Percentiles rank a stretch among this genome's conserved stretches.
phyloP scores from a whole-genome alignment of 2,888 invertebrate species.

The Cheilosia impressa region DNA sequence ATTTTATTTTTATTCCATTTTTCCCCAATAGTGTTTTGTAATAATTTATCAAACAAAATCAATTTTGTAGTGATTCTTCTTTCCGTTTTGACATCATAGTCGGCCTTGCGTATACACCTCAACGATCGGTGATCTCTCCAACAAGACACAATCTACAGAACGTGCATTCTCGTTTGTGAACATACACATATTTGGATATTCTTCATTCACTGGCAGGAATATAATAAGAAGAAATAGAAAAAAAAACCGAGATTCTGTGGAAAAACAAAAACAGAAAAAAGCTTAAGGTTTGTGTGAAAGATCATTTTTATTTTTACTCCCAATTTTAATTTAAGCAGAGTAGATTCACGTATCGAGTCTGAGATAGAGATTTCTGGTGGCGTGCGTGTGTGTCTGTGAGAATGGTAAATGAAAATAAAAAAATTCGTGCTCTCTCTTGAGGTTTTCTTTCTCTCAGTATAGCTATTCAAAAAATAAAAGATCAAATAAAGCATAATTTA shows the following conservation, averaged over 20 bases:
- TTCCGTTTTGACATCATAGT: constrained; percentile 58
- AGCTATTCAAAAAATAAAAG: constrained; percentile 1
- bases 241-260: constrained; percentile 45
- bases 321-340: constrained; percentile 27
- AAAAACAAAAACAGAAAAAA: constrained; percentile 58
- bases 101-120: constrained; percentile 59
- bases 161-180: constrained; percentile 32
- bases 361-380: background rate
- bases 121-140: constrained; percentile 13
- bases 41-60: constrained; percentile 28
- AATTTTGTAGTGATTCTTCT: constrained; percentile 57
- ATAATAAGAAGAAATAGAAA: constrained; percentile 11
- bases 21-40: constrained; percentile 15
- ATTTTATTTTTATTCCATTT: background rate
- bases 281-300: constrained; percentile 71
- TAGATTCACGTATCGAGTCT: background rate
- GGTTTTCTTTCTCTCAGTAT: constrained; percentile 22
- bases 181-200: constrained; percentile 68
- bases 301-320: constrained; percentile 74
- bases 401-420: constrained; percentile 54
- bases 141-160: constrained; percentile 1
- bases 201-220: constrained; percentile 41
- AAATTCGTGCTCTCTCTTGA: constrained; percentile 24
- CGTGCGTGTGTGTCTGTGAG: constrained; percentile 35
- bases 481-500: constrained; percentile 8